Evolutionary conservation across 2,797 vertebrate species (phyloP).

Genomic region (Cryptoblepharus egeriae): DNA sequence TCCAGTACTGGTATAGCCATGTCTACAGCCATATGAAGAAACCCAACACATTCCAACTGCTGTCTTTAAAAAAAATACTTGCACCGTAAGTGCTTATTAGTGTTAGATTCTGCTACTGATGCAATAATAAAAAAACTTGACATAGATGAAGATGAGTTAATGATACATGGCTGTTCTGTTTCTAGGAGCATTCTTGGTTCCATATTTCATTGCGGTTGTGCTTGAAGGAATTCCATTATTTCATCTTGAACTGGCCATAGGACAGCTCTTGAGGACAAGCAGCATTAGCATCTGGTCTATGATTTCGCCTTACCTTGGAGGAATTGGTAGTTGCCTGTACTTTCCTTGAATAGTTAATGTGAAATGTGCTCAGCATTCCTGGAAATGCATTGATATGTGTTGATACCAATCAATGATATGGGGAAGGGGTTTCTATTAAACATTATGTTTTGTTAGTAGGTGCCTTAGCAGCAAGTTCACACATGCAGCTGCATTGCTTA

Average conservation of each 20-base stretch:
- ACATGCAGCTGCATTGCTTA: too few relatives aligned
- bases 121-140: background rate
- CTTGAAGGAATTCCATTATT: constrained; percentile 90
- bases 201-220: constrained; percentile 86
- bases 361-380: background rate
- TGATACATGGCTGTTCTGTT: constrained; percentile 20
- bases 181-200: constrained; percentile 91
- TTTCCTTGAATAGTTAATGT: background rate
- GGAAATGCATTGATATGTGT: background rate
- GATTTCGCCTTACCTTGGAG: constrained; percentile 87
- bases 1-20: too few relatives aligned
- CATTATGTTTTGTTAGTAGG: too few relatives aligned
- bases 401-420: background rate
- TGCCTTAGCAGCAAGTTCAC: too few relatives aligned
- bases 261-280: constrained; percentile 86
- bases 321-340: constrained; percentile 78
- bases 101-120: background rate
- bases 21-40: background rate
- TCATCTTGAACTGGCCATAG: constrained; percentile 88
- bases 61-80: too few relatives aligned
- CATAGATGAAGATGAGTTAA: background rate
- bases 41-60: background rate
- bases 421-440: background rate
- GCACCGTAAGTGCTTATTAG: background rate
- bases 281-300: constrained; percentile 86